These are phyloP conservation scores for Sinonovacula constricta DNA, from an alignment of 1,140 invertebrate species.

Conservation along the genomic window DNA sequence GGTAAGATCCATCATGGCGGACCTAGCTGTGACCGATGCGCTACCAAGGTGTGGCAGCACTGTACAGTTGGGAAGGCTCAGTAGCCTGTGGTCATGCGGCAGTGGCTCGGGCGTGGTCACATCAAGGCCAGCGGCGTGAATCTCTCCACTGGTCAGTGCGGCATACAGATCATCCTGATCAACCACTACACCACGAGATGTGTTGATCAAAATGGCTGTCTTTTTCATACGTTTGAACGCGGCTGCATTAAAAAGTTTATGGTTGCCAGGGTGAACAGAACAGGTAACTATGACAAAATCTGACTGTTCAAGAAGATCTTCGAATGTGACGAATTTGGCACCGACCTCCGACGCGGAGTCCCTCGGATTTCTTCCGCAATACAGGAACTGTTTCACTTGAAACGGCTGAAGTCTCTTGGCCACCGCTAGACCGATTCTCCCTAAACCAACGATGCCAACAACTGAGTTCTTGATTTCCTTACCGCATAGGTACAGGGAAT, in stretches of 20 bases:
- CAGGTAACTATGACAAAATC: conserved; percentile 77
- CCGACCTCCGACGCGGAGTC: conserved; percentile 82
- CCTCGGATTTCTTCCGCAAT: conserved; percentile 84
- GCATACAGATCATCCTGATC: conserved; percentile 74
- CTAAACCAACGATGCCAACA: conserved; percentile 91
- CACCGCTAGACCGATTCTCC: conserved; percentile 85
- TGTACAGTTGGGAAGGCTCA: conserved; percentile 90
- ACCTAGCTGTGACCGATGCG: conserved; percentile 88
- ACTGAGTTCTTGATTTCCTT: conserved; percentile 86
- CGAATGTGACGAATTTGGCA: conserved; percentile 83
- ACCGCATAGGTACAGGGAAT: conserved; percentile 93
- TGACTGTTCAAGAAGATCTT: conserved; percentile 69
- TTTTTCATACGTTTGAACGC: conserved; percentile 76
- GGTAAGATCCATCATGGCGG: conserved; percentile 90
- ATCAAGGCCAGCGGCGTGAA: conserved; percentile 93
- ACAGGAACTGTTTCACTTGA: conserved; percentile 86
- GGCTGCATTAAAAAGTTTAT: conserved; percentile 67
- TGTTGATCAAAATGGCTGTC: conserved; percentile 75
- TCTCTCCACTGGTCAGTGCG: conserved; percentile 80
- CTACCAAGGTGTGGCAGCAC: conserved; percentile 96
- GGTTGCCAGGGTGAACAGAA: conserved; percentile 70
- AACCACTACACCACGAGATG: conserved; percentile 75
- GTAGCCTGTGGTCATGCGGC: conserved; percentile 87
- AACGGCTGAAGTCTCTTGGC: conserved; percentile 85
- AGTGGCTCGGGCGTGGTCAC: conserved; percentile 96